Percentiles rank a stretch among this genome's conserved stretches.
Conservation (phyloP, 2,113 vertebrate species). For the Macquaria ambigua region DNA sequence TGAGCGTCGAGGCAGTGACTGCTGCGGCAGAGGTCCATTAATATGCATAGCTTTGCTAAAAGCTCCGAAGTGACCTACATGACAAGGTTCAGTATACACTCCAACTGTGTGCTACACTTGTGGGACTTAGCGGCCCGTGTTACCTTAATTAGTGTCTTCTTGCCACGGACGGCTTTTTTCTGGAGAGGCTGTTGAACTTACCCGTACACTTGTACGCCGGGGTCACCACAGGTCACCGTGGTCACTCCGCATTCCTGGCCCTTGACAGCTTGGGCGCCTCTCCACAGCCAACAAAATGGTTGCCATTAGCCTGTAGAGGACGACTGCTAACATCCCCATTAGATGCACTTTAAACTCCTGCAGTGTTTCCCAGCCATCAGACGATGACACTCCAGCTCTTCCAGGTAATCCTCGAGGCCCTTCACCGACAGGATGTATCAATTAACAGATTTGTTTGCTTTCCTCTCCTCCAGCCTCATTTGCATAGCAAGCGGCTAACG, state of each 20-base stretch:
- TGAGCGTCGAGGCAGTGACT: constrained; percentile 56
- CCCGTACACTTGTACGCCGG: constrained; percentile 43
- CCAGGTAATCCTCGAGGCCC: constrained; percentile 71
- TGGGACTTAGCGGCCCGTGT: constrained; percentile 67
- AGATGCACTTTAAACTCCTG: constrained; percentile 76
- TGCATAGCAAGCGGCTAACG: constrained; percentile 71
- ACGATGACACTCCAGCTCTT: constrained; percentile 59
- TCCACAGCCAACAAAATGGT: constrained; percentile 70
- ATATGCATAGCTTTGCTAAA: constrained; percentile 85
- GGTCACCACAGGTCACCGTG: constrained; percentile 59
- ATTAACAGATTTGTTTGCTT: constrained; percentile 84
- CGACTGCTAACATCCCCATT: constrained; percentile 59
- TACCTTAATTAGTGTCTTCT: constrained; percentile 80
- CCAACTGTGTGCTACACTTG: constrained; percentile 76
- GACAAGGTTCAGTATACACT: constrained; percentile 83
- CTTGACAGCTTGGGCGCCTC: constrained; percentile 64
- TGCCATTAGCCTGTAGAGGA: constrained; percentile 73
- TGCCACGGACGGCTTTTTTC: constrained; percentile 46
- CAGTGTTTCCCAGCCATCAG: constrained; percentile 32
- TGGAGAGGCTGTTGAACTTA: constrained; percentile 73
- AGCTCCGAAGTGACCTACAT: constrained; percentile 84
- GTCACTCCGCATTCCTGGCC: constrained; percentile 59
- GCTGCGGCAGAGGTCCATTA: constrained; percentile 72
- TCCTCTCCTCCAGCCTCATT: constrained; percentile 74
- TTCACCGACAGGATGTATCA: constrained; percentile 66